Evolutionary conservation across 2,797 vertebrate genomes (phyloP), one percentile per base, ranked within the genome.

Genomic region (Dendrocincla fuliginosa): DNA sequence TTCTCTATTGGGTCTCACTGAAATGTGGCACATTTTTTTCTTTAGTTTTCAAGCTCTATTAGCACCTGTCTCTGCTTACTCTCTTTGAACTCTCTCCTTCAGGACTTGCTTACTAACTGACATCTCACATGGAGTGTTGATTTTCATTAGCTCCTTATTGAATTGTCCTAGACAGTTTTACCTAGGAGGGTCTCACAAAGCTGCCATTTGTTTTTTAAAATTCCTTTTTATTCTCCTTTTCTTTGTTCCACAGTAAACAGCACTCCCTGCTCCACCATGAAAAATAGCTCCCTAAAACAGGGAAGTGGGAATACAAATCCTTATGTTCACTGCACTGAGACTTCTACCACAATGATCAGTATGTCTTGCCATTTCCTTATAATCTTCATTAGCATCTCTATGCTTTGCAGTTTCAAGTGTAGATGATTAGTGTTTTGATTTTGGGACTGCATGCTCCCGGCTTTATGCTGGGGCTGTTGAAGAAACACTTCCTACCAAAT

Each of bases 271-370:
- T 35, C n/a, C 14, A 18, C 27, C 11, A 24, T 27, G 27, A 65
- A 76, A 85, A 64, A 22, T 10, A 84, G 3, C 13, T 53, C 19
- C 15, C 9, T 22, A 60, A 65, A 76, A 47, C 6, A 4, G 8
- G 11, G 6, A 2, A 2, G 3, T 5, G 22, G 1, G 1, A 3
- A 2, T 46, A 20, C 4, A 50, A 53, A n/a, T 42, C 6, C 8
- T 52, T 32, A 13, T 18, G 22, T 67, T 91, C 33, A 16, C 4
- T 4, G 3, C 32, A 35, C 4, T 46, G 16, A 47, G 28, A 56
- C 10, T 64, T 75, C 20, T 81, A 14, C 24, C 37, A 30, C 7
- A 11, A 42, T 39, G 27, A 39, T 12, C 50, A 15, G 16, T 61
- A n/a, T 87, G n/a, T 55, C 44, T 75, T 74, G 27, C 7, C 2